Conservation (phyloP, 2,888 invertebrate genomes). For the Furcula furcula region DNA sequence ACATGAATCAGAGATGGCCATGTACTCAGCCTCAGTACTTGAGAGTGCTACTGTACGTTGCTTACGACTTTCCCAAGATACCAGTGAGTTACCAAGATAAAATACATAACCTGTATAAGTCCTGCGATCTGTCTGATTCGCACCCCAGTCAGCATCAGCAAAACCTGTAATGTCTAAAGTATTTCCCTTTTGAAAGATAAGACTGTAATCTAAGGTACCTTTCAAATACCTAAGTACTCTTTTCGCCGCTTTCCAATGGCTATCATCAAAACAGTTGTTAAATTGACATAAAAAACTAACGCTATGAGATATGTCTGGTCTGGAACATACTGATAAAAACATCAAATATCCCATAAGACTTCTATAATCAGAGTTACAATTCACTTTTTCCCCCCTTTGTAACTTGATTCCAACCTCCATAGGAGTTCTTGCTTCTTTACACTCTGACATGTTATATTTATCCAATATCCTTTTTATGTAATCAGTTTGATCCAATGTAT, state of each 20-base stretch:
- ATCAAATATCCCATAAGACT: background rate
- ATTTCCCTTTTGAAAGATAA: too few species aligned
- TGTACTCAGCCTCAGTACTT: constrained; percentile 7
- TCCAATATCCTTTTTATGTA: constrained; percentile 2
- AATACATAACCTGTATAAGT: constrained; percentile 9
- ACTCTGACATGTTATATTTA: constrained; percentile 8
- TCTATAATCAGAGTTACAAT: background rate
- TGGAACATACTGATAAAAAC: constrained; percentile 7
- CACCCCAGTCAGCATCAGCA: too few species aligned
- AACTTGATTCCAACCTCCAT: constrained; percentile 9
- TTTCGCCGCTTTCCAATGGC: constrained; percentile 13
- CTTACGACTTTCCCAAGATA: constrained; percentile 7
- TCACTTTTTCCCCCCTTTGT: background rate
- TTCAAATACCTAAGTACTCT: constrained; percentile 3
- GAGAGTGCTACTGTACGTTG: constrained; percentile 7
- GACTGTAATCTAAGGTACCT: too few species aligned
- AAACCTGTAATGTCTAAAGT: too few species aligned
- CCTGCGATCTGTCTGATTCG: constrained; percentile 1
- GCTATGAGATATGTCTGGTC: constrained; percentile 7
- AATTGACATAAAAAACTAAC: constrained; percentile 6
- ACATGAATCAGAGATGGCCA: constrained; percentile 14
- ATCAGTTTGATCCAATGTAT: constrained; percentile 6
- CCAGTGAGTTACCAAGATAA: constrained; percentile 1
- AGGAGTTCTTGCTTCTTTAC: constrained; percentile 4
- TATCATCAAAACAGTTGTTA: constrained; percentile 10